These are phyloP conservation scores for Thunnus thynnus DNA, from an alignment of 2,113 vertebrate species.

Conservation along the genomic window DNA sequence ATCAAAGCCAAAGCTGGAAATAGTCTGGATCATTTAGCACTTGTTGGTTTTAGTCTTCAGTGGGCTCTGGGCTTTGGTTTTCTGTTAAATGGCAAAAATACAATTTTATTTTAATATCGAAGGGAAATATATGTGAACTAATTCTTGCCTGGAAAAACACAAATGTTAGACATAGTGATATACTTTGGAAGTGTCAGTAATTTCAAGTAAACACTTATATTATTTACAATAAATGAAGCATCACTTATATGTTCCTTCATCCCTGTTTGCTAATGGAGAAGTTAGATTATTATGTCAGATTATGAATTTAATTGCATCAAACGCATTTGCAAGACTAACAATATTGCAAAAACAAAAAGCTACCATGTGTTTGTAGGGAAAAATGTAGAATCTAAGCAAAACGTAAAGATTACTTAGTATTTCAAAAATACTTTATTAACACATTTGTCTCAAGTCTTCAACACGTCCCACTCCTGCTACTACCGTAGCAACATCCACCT, in stretches of 20 bases:
- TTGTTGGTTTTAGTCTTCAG: background rate
- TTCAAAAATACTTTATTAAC: slow-evolving; percentile 81
- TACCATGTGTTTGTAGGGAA: too few species aligned
- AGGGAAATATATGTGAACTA: background rate
- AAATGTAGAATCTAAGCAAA: background rate
- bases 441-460: slow-evolving; percentile 50
- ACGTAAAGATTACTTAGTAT: slow-evolving; percentile 32
- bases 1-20: background rate
- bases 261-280: background rate
- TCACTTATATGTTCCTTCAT: background rate
- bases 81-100: background rate
- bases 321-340: background rate
- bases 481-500: too few species aligned
- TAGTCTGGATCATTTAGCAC: background rate
- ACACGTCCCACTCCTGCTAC: slow-evolving; percentile 57
- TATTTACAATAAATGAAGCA: too few species aligned
- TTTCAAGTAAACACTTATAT: background rate
- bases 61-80: too few species aligned
- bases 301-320: background rate
- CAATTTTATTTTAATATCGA: background rate
- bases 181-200: background rate
- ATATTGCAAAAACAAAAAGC: background rate
- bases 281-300: background rate
- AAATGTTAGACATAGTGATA: background rate
- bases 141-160: background rate